Evolutionary conservation across 2,113 vertebrate genomes (phyloP).

Genomic region (Columba janthina): DNA sequence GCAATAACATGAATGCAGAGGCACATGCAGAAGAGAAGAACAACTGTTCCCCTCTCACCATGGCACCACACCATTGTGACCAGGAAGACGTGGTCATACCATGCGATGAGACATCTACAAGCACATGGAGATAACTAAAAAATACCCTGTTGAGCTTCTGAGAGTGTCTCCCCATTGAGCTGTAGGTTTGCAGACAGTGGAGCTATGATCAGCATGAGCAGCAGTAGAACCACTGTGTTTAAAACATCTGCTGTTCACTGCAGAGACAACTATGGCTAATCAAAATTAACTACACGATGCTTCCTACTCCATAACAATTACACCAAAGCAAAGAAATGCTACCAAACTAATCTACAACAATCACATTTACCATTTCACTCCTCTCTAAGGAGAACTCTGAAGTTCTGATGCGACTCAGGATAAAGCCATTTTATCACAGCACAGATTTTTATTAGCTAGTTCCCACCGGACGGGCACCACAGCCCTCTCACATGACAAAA

Average conservation of each 20-base stretch:
- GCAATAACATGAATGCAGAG: neutral
- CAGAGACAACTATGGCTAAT: neutral
- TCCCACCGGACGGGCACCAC: neutral
- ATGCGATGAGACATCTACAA: neutral
- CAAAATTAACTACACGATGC: neutral
- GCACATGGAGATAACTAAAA: neutral
- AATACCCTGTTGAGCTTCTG: neutral
- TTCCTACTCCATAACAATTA: neutral
- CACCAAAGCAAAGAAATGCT: neutral
- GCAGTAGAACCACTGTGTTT: neutral
- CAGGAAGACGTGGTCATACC: neutral
- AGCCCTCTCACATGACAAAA: neutral
- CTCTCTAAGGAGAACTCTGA: neutral
- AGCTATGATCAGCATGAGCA: neutral
- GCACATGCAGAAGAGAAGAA: neutral
- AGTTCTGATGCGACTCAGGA: neutral
- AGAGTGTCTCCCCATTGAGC: neutral
- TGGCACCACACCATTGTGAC: fast-evolving
- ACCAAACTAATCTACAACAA: neutral
- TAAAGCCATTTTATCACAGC: conserved; percentile 12
- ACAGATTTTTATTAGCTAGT: conserved; percentile 9
- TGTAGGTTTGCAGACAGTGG: neutral
- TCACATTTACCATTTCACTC: neutral
- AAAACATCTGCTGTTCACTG: neutral
- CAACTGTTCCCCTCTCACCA: neutral